Evolutionary conservation across 1,140 invertebrate species (phyloP).

Genomic region (Zaprionus camerounensis): DNA sequence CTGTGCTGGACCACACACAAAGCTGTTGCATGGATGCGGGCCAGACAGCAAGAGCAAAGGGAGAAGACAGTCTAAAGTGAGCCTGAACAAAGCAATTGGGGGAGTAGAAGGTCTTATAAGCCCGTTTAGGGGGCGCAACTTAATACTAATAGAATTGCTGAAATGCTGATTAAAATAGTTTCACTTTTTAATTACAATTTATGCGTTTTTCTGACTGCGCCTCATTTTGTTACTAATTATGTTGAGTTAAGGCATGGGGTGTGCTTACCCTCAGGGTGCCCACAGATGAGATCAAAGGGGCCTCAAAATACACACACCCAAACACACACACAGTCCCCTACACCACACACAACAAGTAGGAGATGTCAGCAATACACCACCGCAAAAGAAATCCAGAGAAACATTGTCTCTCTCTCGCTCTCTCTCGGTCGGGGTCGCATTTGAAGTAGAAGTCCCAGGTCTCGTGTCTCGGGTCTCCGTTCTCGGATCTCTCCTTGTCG

Average conservation of each 20-base stretch:
- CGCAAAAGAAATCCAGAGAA: conserved; percentile 46
- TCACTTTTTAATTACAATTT: conserved; percentile 82
- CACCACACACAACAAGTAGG: conserved; percentile 25
- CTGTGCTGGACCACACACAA: conserved; percentile 64
- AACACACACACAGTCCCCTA: conserved; percentile 4
- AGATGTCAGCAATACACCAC: conserved; percentile 44
- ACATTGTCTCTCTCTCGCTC: conserved; percentile 57
- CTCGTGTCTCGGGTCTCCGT: background rate
- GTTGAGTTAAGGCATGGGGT: conserved; percentile 35
- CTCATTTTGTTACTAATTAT: conserved; percentile 70
- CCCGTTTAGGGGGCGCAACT: background rate
- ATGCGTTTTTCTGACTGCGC: conserved; percentile 44
- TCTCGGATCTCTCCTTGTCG: conserved; percentile 17
- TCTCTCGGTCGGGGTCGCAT: background rate
- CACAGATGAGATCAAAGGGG: conserved; percentile 64
- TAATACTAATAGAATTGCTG: conserved; percentile 74
- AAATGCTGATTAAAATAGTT: conserved; percentile 81
- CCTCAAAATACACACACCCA: conserved; percentile 32
- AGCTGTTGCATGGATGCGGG: conserved; percentile 56
- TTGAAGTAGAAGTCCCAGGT: background rate
- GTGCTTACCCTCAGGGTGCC: background rate
- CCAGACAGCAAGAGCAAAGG: conserved; percentile 8
- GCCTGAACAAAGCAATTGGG: background rate
- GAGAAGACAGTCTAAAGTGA: background rate
- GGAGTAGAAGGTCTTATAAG: background rate